Percentiles rank a stretch among this genome's conserved stretches.
These are phyloP conservation scores for Tetranychus cinnabarinus DNA, from an alignment of 1,140 invertebrate genomes.

Conservation along the genomic window DNA sequence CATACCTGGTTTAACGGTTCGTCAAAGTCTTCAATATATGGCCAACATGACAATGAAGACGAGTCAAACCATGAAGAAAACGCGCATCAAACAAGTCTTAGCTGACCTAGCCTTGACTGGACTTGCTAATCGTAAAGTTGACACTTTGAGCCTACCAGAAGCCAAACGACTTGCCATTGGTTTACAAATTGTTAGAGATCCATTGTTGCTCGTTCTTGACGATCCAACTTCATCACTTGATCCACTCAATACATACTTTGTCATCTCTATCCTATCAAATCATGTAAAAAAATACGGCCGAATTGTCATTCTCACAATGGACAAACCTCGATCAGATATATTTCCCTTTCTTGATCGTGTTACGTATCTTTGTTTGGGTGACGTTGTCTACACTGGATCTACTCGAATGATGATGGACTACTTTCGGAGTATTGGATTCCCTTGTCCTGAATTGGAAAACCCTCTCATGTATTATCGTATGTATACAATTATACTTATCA, in stretches of 20 bases:
- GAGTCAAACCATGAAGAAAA: slow-evolving; percentile 34
- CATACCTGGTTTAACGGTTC: slow-evolving; percentile 54
- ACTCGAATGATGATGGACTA: slow-evolving; percentile 71
- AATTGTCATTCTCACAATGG: slow-evolving; percentile 66
- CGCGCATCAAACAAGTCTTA: slow-evolving; percentile 48
- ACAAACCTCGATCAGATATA: slow-evolving; percentile 74
- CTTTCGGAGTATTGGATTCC: slow-evolving; percentile 66
- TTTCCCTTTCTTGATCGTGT: slow-evolving; percentile 65
- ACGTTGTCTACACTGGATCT: slow-evolving; percentile 63
- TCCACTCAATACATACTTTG: slow-evolving; percentile 68
- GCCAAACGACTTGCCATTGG: slow-evolving; percentile 59
- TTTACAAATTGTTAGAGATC: slow-evolving; percentile 64
- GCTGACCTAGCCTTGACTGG: slow-evolving; percentile 67
- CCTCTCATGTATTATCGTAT: slow-evolving; percentile 78
- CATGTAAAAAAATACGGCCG: slow-evolving; percentile 70
- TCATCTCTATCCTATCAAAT: slow-evolving; percentile 72
- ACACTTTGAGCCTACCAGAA: slow-evolving; percentile 53
- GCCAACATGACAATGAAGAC: slow-evolving; percentile 29
- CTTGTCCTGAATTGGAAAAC: slow-evolving; percentile 69
- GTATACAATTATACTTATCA: slow-evolving; percentile 17
- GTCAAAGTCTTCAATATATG: slow-evolving; percentile 56
- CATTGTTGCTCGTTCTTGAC: slow-evolving; percentile 61
- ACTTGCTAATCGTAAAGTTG: slow-evolving; percentile 51
- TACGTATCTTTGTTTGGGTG: slow-evolving; percentile 57
- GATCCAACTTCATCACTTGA: slow-evolving; percentile 74